Evolutionary conservation across 1,140 invertebrate genomes (phyloP).

Genomic region (Heliconius melpomene): DNA sequence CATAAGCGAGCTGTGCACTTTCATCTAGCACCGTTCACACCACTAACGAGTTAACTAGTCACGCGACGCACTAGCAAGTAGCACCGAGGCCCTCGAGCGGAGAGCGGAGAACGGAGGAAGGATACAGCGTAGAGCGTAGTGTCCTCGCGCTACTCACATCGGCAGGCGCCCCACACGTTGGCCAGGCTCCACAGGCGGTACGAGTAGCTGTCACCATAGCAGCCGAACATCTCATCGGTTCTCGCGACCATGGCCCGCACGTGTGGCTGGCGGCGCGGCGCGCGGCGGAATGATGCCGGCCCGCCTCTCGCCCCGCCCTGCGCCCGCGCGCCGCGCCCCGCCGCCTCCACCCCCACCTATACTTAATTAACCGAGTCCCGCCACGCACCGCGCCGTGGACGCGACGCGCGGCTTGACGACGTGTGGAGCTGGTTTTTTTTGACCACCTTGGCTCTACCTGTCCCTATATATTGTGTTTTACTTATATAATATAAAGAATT

Average conservation of each 20-base stretch:
- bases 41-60: conserved; percentile 40
- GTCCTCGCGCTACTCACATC: conserved; percentile 82
- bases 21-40: conserved; percentile 70
- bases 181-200: conserved; percentile 87
- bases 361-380: conserved; percentile 60
- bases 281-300: conserved; percentile 66
- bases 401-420: conserved; percentile 59
- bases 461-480: conserved; percentile 56
- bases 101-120: conserved; percentile 14
- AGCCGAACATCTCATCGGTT: conserved; percentile 84
- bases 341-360: conserved; percentile 52
- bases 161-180: conserved; percentile 86
- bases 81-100: conserved; percentile 10
- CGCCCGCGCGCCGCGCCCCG: conserved; percentile 52
- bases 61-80: conserved; percentile 35
- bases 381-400: conserved; percentile 16
- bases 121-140: conserved; percentile 27
- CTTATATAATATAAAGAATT: neutral
- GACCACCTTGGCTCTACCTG: conserved; percentile 56
- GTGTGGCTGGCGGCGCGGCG: conserved; percentile 57
- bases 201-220: conserved; percentile 85
- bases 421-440: neutral
- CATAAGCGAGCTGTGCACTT: conserved; percentile 77
- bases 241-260: conserved; percentile 84
- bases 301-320: conserved; percentile 62